phyloP scores from a whole-genome alignment of 2,797 vertebrate genomes.

The Semaprochilodus insignis region DNA sequence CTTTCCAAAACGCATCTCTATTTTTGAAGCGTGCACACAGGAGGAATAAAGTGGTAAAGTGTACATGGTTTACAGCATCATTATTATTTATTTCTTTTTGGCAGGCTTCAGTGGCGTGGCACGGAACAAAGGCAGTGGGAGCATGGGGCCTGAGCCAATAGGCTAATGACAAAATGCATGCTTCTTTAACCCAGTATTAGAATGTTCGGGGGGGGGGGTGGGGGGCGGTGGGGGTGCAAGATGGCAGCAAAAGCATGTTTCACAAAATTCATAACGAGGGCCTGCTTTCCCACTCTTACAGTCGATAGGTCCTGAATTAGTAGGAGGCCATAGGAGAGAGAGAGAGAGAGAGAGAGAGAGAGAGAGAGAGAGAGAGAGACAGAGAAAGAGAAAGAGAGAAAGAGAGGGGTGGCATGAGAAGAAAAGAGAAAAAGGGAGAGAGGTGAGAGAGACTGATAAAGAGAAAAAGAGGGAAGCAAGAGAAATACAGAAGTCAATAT shows the following conservation, averaged over 20 bases:
- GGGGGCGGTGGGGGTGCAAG: slow-evolving; percentile 33
- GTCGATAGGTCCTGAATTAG: slow-evolving; percentile 87
- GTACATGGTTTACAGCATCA: slow-evolving; percentile 37
- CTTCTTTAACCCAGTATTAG: slow-evolving; percentile 89
- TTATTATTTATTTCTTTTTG: slow-evolving; percentile 34
- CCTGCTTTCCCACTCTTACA: slow-evolving; percentile 76
- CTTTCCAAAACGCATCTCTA: slow-evolving; percentile 56
- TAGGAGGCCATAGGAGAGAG: slow-evolving; percentile 66
- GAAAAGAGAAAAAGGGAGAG: background rate
- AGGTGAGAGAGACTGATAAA: slow-evolving; percentile 51
- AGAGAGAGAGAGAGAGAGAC: background rate
- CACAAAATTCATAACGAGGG: slow-evolving; percentile 82
- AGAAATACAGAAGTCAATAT: too few relatives aligned
- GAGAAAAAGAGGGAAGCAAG: background rate
- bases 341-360: slow-evolving; percentile 47
- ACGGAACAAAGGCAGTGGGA: slow-evolving; percentile 87
- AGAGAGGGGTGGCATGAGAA: background rate
- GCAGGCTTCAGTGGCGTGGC: slow-evolving; percentile 73
- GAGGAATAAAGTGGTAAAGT: slow-evolving; percentile 38
- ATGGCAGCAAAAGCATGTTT: slow-evolving; percentile 24
- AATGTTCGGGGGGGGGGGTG: background rate
- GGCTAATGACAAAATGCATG: slow-evolving; percentile 89
- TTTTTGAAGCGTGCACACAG: slow-evolving; percentile 28
- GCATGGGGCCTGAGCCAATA: slow-evolving; percentile 85
- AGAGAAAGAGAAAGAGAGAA: background rate